These are phyloP conservation scores for Takifugu flavidus DNA, from an alignment of 2,113 vertebrate species.

Conservation along the genomic window DNA sequence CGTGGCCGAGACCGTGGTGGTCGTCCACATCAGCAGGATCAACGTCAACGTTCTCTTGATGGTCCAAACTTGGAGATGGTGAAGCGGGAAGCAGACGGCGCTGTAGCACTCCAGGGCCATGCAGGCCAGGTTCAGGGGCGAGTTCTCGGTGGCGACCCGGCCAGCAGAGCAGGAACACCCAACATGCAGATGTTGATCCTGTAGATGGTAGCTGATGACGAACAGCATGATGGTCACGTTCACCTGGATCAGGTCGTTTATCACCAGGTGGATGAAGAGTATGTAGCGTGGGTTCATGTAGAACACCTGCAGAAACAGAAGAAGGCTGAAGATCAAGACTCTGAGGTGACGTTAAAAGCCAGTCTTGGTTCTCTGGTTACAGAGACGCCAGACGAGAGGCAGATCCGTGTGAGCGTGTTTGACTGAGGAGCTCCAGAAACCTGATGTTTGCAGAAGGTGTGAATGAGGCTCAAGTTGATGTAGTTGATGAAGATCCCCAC, in stretches of 20 bases:
- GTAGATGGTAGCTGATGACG: constrained; percentile 53
- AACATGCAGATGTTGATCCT: constrained; percentile 33
- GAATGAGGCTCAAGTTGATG: no score
- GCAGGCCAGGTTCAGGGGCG: constrained; percentile 69
- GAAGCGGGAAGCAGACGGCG: constrained; percentile 68
- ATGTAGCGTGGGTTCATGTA: constrained; percentile 63
- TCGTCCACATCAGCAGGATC: constrained; percentile 57
- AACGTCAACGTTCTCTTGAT: constrained; percentile 45
- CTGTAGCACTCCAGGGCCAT: constrained; percentile 74
- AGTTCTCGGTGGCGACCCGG: constrained; percentile 56
- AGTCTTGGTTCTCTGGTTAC: no score
- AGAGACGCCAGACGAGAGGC: no score
- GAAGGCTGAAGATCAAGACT: no score
- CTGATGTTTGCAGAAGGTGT: no score
- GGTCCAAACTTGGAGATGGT: constrained; percentile 64
- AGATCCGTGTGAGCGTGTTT: no score
- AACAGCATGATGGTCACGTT: constrained; percentile 42
- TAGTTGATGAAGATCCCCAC: no score
- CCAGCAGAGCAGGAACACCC: constrained; percentile 19
- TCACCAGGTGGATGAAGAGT: constrained; percentile 63
- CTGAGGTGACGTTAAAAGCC: no score
- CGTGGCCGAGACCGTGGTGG: constrained; percentile 41
- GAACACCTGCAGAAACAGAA: constrained; percentile 39
- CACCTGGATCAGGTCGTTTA: constrained; percentile 69
- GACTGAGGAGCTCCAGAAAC: no score